Percentiles rank a stretch among this genome's conserved stretches.
Evolutionary conservation across 1,140 invertebrate species (phyloP).

Genomic region (Ceratitis capitata): DNA sequence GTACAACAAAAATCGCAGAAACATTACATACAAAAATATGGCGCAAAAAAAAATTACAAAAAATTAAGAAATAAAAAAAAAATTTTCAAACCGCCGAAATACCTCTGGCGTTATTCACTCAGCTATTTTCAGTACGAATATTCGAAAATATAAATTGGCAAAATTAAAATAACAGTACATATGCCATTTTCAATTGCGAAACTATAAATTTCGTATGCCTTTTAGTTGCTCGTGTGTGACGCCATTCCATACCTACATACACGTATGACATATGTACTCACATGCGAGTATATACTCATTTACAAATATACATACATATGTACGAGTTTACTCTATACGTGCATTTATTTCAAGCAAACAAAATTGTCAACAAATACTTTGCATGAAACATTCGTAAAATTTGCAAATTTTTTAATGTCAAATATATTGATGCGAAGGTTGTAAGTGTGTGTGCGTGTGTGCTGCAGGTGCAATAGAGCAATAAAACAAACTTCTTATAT

Average conservation of each 20-base stretch:
- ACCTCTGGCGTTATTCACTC: background rate
- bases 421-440: background rate
- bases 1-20: no score
- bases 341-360: constrained; percentile 20
- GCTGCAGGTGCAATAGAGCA: background rate
- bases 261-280: no score
- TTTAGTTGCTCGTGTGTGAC: background rate
- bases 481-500: background rate
- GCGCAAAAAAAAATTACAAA: background rate
- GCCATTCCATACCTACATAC: no score
- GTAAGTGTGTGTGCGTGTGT: background rate
- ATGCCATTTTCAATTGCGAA: background rate
- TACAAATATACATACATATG: no score
- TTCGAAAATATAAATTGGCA: background rate
- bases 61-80: background rate
- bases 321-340: no score
- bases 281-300: no score
- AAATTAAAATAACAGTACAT: background rate
- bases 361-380: constrained; percentile 37
- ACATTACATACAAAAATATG: background rate
- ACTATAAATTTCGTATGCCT: background rate
- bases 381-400: constrained; percentile 29
- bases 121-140: background rate
- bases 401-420: constrained; percentile 22
- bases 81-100: background rate